phyloP scores from a whole-genome alignment of 1,140 invertebrate genomes.

The Calliopsis andreniformis region DNA sequence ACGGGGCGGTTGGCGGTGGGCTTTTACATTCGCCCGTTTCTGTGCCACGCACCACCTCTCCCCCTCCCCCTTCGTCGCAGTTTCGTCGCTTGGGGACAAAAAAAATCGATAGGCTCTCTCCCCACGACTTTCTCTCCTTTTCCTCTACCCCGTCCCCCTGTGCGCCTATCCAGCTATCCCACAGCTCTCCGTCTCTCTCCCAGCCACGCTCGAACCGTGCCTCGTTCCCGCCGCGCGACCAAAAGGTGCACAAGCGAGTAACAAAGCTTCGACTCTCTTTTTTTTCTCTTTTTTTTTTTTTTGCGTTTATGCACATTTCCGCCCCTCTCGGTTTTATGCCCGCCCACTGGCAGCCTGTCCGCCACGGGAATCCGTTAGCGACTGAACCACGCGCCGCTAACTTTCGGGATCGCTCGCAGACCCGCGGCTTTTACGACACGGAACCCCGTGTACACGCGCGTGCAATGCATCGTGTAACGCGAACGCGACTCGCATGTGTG shows the following conservation, averaged over 20 bases:
- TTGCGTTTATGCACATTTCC: slow-evolving; percentile 41
- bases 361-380: slow-evolving; percentile 9
- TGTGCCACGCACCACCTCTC: slow-evolving; percentile 47
- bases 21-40: slow-evolving; percentile 53
- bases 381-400: slow-evolving; percentile 23
- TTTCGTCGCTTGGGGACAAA: slow-evolving; percentile 52
- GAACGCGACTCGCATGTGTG: no score
- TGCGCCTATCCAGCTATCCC: slow-evolving; percentile 18
- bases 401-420: slow-evolving; percentile 5
- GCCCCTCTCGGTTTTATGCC: not conserved
- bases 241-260: slow-evolving; percentile 37
- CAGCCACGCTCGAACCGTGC: slow-evolving; percentile 19
- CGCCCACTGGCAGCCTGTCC: not conserved
- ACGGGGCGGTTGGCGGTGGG: slow-evolving; percentile 30
- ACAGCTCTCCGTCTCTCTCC: slow-evolving; percentile 12
- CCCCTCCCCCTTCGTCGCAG: not conserved
- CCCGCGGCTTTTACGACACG: not conserved
- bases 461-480: no score
- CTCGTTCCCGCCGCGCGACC: slow-evolving; percentile 25
- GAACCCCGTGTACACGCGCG: no score
- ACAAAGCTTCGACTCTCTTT: slow-evolving; percentile 38
- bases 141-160: slow-evolving; percentile 4
- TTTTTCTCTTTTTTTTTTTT: not conserved
- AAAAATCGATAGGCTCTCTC: slow-evolving; percentile 56
- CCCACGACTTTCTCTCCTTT: slow-evolving; percentile 29